Evolutionary conservation across 2,888 invertebrate genomes (phyloP), one percentile per base, ranked within the genome.

Genomic region (Oscheius sp.): DNA sequence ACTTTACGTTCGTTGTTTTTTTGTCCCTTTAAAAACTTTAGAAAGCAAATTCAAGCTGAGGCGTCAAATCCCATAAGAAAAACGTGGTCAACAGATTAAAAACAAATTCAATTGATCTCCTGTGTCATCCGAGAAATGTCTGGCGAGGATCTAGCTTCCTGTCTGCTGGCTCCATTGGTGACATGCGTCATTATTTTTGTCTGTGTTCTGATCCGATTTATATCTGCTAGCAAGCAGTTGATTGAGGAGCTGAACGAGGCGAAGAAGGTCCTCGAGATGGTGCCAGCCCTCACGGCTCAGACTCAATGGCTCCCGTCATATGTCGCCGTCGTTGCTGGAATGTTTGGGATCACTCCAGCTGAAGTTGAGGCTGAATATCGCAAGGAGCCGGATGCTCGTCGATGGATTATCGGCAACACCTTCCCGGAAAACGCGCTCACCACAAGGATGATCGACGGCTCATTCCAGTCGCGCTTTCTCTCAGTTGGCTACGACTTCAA

Each of bases 331-430:
- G 29, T 52, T 3, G 52, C 52, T 3, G 2, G 29, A 27, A 8
- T 27, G 8, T 52, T 25, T 29, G 25, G 27, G 15, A 25, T 52
- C 10, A 29, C 10, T 10, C 52, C 52, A 12, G 31, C 2, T 5
- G 52, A 52, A 27, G 52, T 52, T n/a, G 10, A 12, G 29, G 15
- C 15, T 1, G 52, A 52, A 10, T 3, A 52, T n/a, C 2, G 15
- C 29, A 52, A 52, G 52, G 52, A 52, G 29, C 12, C 27, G 3
- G 29, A 27, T n/a, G 52, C 52, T 2, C 25, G 27, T 10, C 25
- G 29, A n/a, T 52, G 29, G 52, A 52, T 52, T 29, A n/a, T 29
- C 52, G n/a, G 8, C 27, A 52, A 52, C 29, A 27, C 52, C 27
- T 27, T 52, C 10, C 48, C 48, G 23, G 48, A 48, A 3, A 25